These are phyloP conservation scores for Eumerus sabulonum DNA, from an alignment of 2,888 invertebrate genomes.

Conservation along the genomic window DNA sequence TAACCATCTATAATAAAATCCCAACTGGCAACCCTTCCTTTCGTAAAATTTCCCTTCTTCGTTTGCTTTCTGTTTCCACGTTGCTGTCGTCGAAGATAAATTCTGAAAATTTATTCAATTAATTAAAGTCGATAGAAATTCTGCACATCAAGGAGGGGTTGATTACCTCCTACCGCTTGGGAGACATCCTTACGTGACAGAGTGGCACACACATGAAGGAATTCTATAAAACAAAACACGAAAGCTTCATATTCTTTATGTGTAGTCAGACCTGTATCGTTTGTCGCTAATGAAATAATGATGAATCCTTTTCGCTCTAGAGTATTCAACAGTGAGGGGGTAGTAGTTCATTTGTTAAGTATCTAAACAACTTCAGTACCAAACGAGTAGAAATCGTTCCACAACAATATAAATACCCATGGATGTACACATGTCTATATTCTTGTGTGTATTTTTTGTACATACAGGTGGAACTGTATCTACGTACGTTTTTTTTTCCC, in stretches of 20 bases:
- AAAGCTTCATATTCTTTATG: conserved; percentile 21
- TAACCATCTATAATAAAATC: conserved; percentile 62
- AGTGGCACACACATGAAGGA: conserved; percentile 31
- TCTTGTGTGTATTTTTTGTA: no score
- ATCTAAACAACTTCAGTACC: conserved; percentile 61
- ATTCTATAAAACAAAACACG: conserved; percentile 56
- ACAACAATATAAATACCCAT: background rate
- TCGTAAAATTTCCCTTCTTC: conserved; percentile 10
- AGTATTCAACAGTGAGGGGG: background rate
- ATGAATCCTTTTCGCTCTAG: conserved; percentile 56
- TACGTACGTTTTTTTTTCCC: conserved; percentile 50
- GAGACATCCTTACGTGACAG: conserved; percentile 55
- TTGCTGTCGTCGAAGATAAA: conserved; percentile 58
- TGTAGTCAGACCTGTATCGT: conserved; percentile 13
- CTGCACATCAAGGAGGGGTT: conserved; percentile 54
- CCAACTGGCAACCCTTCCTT: conserved; percentile 50
- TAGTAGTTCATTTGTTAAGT: conserved; percentile 59
- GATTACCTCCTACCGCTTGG: conserved; percentile 48
- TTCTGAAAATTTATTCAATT: conserved; percentile 69
- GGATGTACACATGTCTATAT: no score
- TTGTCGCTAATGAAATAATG: conserved; percentile 68
- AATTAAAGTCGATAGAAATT: conserved; percentile 69
- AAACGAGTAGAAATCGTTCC: background rate
- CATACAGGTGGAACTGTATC: background rate
- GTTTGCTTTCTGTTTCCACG: background rate